Conservation (phyloP, 92 coral and sea anemone genomes). For the Palythoa grandis region DNA sequence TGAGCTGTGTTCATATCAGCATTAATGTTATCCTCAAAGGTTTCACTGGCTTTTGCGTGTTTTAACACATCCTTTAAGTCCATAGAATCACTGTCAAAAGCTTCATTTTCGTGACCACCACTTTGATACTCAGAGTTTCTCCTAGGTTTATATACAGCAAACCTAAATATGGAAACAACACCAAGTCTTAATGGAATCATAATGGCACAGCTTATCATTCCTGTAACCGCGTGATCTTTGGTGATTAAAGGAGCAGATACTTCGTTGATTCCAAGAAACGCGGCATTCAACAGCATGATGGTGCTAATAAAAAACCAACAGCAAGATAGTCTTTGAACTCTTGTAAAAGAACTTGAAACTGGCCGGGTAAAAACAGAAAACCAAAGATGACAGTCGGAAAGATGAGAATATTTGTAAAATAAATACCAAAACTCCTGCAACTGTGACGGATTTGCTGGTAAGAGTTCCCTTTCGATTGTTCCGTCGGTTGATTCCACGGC, state of each 20-base stretch:
- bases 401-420: constrained; percentile 59
- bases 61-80: constrained; percentile 12
- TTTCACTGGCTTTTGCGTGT: not conserved
- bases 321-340: constrained; percentile 90
- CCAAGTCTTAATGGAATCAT: constrained; percentile 77
- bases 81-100: constrained; percentile 1
- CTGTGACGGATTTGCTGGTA: constrained; percentile 72
- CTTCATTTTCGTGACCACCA: constrained; percentile 16
- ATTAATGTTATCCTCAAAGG: not conserved
- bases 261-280: constrained; percentile 59
- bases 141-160: constrained; percentile 62
- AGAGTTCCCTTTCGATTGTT: constrained; percentile 69
- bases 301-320: constrained; percentile 75
- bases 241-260: constrained; percentile 48
- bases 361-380: constrained; percentile 86
- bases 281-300: constrained; percentile 79
- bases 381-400: constrained; percentile 89
- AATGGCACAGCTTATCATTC: constrained; percentile 70
- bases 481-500: constrained; percentile 96
- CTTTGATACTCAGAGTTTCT: constrained; percentile 12
- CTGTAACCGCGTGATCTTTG: constrained; percentile 61
- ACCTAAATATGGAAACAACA: constrained; percentile 68
- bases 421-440: constrained; percentile 70
- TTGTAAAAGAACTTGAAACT: constrained; percentile 76
- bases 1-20: not conserved